Evolutionary conservation across 2,888 invertebrate genomes (phyloP).

Genomic region (Agapostemon virescens): DNA sequence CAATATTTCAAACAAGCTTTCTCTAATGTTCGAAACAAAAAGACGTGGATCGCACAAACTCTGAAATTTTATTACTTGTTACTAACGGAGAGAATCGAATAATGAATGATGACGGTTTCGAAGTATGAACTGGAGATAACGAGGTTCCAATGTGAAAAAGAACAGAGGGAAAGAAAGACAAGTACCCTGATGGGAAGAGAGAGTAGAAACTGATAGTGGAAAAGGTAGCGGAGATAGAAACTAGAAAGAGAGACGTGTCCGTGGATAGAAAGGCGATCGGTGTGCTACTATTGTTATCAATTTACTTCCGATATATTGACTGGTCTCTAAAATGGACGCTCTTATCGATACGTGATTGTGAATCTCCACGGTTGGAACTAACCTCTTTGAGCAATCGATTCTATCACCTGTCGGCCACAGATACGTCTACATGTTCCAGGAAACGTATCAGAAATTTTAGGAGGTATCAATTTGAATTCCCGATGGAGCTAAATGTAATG

Average conservation of each 20-base stretch:
- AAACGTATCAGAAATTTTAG: slow-evolving; percentile 34
- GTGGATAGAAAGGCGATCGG: slow-evolving; percentile 45
- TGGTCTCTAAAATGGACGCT: slow-evolving; percentile 48
- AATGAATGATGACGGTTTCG: slow-evolving; percentile 25
- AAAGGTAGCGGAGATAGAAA: slow-evolving; percentile 34
- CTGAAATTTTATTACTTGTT: slow-evolving; percentile 51
- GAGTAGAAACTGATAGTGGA: slow-evolving; percentile 30
- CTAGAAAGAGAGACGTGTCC: slow-evolving; percentile 45
- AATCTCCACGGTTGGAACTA: slow-evolving; percentile 33
- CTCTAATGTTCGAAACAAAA: neutral
- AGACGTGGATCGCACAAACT: neutral
- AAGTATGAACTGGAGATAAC: slow-evolving; percentile 8
- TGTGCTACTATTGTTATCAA: slow-evolving; percentile 58
- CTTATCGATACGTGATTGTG: slow-evolving; percentile 43
- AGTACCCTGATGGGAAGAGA: slow-evolving; percentile 31
- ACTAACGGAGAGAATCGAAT: slow-evolving; percentile 50
- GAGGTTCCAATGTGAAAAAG: slow-evolving; percentile 1
- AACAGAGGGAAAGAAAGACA: slow-evolving; percentile 25
- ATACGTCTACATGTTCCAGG: slow-evolving; percentile 31
- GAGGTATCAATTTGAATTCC: slow-evolving; percentile 17
- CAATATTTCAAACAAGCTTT: neutral
- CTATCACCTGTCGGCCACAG: slow-evolving; percentile 50
- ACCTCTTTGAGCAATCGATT: slow-evolving; percentile 53
- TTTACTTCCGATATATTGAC: slow-evolving; percentile 64
- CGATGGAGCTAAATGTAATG: slow-evolving; percentile 15